Evolutionary conservation across 2,888 invertebrate species (phyloP), one percentile per base, ranked within the genome.

Genomic region (Clitarchus hookeri): DNA sequence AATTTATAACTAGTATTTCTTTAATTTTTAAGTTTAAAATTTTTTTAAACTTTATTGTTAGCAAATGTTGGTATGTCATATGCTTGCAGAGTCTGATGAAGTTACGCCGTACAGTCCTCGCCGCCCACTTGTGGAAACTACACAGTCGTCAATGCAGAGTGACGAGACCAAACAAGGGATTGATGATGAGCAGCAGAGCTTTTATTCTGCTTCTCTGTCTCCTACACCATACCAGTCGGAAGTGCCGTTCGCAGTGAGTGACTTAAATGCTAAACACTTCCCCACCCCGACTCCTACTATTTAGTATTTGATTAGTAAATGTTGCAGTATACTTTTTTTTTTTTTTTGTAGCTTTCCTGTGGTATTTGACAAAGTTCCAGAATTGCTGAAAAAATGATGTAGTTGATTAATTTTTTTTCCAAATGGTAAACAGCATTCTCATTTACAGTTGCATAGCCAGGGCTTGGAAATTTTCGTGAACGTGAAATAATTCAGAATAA

Each of bases 121-220:
- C 26, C 84, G 84, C 12, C 83, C 84, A 0, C 65, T 53, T 54
- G 44, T 26, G 25, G 48, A 78, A 26, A 44, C 85, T 23, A 78
- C 84, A 23, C 86, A 87, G 53, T 84, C 86, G 16, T 87, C 86
- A 2, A 78, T 85, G 53, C 87, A 84, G 83, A 87, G 86, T 82
- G 87, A 87, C 25, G 87, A 87, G n/a, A 65, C 83, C 23, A 86
- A 82, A n/a, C 82, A 44, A 44, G 27, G 83, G 19, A 85, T 85
- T 36, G 87, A 87, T 25, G 44, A 65, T 23, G 84, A 77, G 23
- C 77, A 65, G 26, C 77, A 65, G 54, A 84, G 77, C 77, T 36
- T 77, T n/a, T 82, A 82, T n/a, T 82, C 82, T 84, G 84, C 44
- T 6, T 26, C 83, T 19, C 84, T 85, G 8, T 87, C 87, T 48